These are phyloP conservation scores for Sanderia malayensis DNA, from an alignment of 30 jellyfish, hydroid and myxozoan genomes.

Conservation along the genomic window DNA sequence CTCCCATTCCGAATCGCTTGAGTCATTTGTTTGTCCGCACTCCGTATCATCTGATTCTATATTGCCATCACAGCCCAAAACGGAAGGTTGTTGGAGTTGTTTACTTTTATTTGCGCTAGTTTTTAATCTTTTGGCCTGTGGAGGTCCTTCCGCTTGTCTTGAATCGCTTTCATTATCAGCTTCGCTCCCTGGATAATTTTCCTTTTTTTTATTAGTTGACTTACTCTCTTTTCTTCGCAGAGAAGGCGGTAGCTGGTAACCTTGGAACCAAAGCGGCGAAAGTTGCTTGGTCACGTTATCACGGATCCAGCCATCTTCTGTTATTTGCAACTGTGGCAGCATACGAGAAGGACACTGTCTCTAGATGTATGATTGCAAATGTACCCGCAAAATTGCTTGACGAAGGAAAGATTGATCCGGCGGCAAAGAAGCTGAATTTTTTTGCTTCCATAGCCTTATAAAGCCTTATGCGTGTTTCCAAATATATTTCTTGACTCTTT, in stretches of 20 bases:
- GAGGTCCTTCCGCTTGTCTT: too few species aligned
- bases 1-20: neutral
- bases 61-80: neutral
- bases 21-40: neutral
- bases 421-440: neutral
- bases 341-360: neutral
- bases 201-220: too few species aligned
- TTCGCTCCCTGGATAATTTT: neutral
- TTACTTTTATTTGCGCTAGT: neutral
- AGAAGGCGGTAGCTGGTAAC: neutral
- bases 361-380: neutral
- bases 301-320: neutral
- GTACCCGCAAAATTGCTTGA: neutral
- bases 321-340: neutral
- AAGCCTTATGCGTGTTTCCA: neutral
- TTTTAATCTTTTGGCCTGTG: too few species aligned
- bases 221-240: neutral
- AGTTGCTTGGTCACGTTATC: neutral
- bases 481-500: neutral
- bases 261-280: slow-evolving; percentile 4
- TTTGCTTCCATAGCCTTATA: neutral
- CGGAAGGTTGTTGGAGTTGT: neutral
- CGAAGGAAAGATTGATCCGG: neutral
- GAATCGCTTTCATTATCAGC: neutral
- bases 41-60: neutral